Conservation (phyloP, 2,113 vertebrate species). For the Toxotes chatareus region DNA sequence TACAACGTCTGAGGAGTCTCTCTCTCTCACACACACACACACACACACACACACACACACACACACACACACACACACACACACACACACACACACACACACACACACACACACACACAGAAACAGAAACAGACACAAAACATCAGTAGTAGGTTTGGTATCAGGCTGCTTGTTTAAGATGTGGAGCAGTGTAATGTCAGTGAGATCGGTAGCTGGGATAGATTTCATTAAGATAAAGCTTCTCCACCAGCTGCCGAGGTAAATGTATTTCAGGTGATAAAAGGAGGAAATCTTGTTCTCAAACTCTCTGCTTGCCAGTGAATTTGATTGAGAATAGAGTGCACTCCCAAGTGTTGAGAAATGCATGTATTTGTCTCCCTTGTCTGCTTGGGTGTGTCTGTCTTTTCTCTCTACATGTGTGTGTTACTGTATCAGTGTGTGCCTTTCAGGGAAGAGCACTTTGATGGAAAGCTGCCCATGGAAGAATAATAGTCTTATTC, state of each 20-base stretch:
- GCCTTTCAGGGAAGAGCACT: constrained; percentile 46
- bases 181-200: constrained; percentile 63
- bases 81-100: background rate
- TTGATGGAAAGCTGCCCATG: constrained; percentile 59
- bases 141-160: constrained; percentile 26
- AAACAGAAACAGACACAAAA: constrained; percentile 35
- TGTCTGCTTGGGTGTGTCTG: constrained; percentile 42
- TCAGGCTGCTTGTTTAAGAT: constrained; percentile 63
- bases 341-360: constrained; percentile 37
- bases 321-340: constrained; percentile 75
- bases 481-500: constrained; percentile 57
- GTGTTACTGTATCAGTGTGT: constrained; percentile 37
- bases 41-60: background rate
- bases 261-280: constrained; percentile 79
- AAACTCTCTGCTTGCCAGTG: constrained; percentile 60
- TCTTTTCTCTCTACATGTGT: constrained; percentile 21
- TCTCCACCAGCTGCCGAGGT: constrained; percentile 62
- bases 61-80: constrained; percentile 7
- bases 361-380: constrained; percentile 41
- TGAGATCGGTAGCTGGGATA: constrained; percentile 72
- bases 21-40: background rate
- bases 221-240: constrained; percentile 83
- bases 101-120: constrained; percentile 16
- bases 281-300: constrained; percentile 69
- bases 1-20: background rate